These are phyloP conservation scores for Gobiocypris rarus DNA, from an alignment of 2,113 vertebrate genomes.

Conservation along the genomic window DNA sequence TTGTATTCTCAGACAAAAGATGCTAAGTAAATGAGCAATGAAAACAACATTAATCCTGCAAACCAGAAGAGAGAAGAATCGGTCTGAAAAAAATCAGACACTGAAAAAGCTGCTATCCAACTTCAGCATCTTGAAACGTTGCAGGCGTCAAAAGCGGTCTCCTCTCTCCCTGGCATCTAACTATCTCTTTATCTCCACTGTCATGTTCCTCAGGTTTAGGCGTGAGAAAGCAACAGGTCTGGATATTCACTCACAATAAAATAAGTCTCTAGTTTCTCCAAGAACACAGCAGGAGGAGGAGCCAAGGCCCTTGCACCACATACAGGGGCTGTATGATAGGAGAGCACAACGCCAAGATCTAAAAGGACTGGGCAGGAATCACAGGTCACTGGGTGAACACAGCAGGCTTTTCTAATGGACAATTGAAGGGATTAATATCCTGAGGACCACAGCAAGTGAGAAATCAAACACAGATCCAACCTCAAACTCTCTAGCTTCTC, in stretches of 20 bases:
- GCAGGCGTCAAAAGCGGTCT: neutral
- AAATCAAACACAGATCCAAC: constrained; percentile 49
- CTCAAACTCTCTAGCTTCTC: neutral
- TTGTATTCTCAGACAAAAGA: neutral
- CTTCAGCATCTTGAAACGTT: neutral
- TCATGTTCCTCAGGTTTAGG: constrained; percentile 17
- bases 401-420: constrained; percentile 14
- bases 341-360: neutral
- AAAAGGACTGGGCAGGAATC: neutral
- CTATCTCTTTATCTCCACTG: neutral
- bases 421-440: constrained; percentile 28
- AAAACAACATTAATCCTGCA: neutral
- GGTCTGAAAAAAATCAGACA: neutral
- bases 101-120: neutral
- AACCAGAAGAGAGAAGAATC: neutral
- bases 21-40: neutral
- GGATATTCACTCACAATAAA: constrained; percentile 36
- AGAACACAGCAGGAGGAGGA: constrained; percentile 17
- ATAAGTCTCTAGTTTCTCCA: neutral
- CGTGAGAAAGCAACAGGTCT: constrained; percentile 24
- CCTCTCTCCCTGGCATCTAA: neutral
- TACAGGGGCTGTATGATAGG: neutral
- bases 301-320: neutral
- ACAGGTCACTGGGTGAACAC: constrained; percentile 29
- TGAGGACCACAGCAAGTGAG: constrained; percentile 16